Percentiles rank a stretch among this genome's conserved stretches.
Conservation (phyloP, 2,797 vertebrate species). For the Momotus momota region DNA sequence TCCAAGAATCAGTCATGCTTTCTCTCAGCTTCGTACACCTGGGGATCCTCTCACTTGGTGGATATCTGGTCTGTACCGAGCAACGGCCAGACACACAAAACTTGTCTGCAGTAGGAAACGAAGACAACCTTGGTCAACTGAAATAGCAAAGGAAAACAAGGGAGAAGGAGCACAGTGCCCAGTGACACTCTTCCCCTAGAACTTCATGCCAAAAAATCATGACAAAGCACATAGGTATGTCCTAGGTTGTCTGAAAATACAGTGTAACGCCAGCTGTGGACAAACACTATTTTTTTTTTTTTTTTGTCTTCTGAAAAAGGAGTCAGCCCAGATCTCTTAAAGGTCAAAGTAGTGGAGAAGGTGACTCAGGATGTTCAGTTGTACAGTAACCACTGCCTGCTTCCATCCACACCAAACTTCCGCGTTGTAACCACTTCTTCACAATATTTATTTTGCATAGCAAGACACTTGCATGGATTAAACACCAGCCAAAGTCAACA, state of each 20-base stretch:
- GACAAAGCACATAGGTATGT: constrained; percentile 9
- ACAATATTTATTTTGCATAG: not conserved
- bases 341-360: not conserved
- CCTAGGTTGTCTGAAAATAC: constrained; percentile 1
- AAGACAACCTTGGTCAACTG: not conserved
- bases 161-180: not conserved
- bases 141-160: constrained; percentile 7
- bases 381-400: not conserved
- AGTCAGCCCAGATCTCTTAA: not conserved
- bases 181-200: not conserved
- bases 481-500: not conserved
- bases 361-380: not conserved
- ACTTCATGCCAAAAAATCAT: not conserved
- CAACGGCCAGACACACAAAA: not conserved
- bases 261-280: not conserved
- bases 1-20: not conserved
- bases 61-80: not conserved
- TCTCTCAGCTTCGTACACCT: not conserved
- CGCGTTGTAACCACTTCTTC: not conserved
- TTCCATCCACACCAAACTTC: not conserved
- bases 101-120: not conserved
- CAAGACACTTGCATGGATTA: not conserved
- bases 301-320: not conserved
- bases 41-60: not conserved
- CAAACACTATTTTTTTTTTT: not conserved